phyloP scores from a whole-genome alignment of 2,888 invertebrate genomes.

The Strigamia crassipes region DNA sequence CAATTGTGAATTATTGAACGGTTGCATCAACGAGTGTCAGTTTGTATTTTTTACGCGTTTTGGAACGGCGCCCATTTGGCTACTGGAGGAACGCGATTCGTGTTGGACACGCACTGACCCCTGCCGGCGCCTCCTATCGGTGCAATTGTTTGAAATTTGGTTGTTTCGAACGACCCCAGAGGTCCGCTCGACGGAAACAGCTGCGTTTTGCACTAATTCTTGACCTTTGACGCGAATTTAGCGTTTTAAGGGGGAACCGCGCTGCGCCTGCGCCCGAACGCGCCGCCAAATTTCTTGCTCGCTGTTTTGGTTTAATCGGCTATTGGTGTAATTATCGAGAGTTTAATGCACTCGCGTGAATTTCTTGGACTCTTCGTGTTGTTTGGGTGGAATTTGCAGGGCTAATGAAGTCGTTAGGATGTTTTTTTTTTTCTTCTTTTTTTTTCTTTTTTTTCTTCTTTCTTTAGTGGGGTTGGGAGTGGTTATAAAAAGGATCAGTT shows the following conservation, averaged over 20 bases:
- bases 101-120: slow-evolving; percentile 2
- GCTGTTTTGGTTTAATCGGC: too few relatives aligned
- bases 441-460: not conserved
- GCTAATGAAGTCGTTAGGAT: not conserved
- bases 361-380: not conserved
- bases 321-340: too few relatives aligned
- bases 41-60: not conserved
- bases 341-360: not conserved
- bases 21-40: not conserved
- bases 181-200: not conserved
- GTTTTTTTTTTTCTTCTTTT: slow-evolving; percentile 12
- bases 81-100: not conserved
- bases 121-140: not conserved
- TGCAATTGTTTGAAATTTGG: not conserved
- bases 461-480: not conserved
- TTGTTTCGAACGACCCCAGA: not conserved
- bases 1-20: not conserved
- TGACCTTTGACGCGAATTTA: not conserved
- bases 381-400: not conserved
- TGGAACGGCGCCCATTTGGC: slow-evolving; percentile 12
- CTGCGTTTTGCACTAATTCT: not conserved
- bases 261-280: too few relatives aligned
- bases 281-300: too few relatives aligned
- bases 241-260: not conserved
- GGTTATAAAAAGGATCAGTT: slow-evolving; percentile 32